These are phyloP conservation scores for Zoanthus gigantus DNA, from an alignment of 92 coral and sea anemone species.

Conservation along the genomic window DNA sequence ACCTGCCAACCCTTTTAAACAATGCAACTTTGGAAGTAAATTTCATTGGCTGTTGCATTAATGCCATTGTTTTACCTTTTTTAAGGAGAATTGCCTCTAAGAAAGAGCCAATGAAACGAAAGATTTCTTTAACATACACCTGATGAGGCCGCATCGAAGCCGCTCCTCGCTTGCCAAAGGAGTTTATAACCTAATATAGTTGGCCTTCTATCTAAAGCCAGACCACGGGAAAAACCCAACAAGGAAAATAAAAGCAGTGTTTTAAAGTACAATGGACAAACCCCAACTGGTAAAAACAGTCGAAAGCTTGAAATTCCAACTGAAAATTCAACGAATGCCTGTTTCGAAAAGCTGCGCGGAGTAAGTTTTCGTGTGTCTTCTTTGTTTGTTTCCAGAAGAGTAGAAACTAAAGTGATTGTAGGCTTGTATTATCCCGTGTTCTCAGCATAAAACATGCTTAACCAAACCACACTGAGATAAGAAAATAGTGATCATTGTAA, in stretches of 20 bases:
- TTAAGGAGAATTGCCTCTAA: conserved; percentile 33
- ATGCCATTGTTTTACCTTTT: conserved; percentile 32
- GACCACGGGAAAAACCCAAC: conserved; percentile 29
- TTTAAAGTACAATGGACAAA: conserved; percentile 76
- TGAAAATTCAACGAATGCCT: conserved; percentile 90
- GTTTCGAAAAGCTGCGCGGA: conserved; percentile 98
- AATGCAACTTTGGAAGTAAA: conserved; percentile 7
- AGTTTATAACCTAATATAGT: background rate
- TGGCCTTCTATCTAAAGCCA: conserved; percentile 15
- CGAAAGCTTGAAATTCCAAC: conserved; percentile 94
- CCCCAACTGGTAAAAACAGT: conserved; percentile 92
- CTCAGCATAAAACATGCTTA: background rate
- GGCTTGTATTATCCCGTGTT: conserved; percentile 14
- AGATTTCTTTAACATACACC: conserved; percentile 24
- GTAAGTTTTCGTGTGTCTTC: conserved; percentile 70
- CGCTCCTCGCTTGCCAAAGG: conserved; percentile 43
- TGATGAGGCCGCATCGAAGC: conserved; percentile 33
- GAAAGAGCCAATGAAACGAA: conserved; percentile 40
- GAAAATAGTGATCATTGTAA: background rate
- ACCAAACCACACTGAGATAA: conserved; percentile 1
- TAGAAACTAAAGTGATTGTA: conserved; percentile 39
- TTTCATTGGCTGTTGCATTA: conserved; percentile 36
- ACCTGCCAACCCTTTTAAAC: conserved; percentile 43
- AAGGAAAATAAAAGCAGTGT: background rate
- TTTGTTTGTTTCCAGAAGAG: conserved; percentile 42